phyloP scores from a whole-genome alignment of 2,797 vertebrate genomes.

The Crocidura indochinensis region DNA sequence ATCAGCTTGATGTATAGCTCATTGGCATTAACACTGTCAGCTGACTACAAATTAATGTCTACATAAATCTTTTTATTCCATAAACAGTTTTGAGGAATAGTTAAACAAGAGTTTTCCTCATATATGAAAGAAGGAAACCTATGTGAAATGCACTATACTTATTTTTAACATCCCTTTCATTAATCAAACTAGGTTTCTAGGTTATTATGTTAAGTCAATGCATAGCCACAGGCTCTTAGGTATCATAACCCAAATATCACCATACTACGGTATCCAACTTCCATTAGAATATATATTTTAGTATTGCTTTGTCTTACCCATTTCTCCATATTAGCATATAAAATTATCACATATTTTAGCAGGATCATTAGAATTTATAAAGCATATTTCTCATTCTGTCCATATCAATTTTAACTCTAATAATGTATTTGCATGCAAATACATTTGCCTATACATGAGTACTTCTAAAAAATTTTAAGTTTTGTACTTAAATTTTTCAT shows the following conservation, averaged over 20 bases:
- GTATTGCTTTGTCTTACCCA: not conserved
- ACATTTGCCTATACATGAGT: not conserved
- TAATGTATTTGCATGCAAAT: not conserved
- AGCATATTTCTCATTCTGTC: not conserved
- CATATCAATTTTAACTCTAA: not conserved
- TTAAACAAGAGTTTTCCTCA: conserved; percentile 12
- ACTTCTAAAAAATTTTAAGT: not conserved
- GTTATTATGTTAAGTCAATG: not conserved
- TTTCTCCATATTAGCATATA: not conserved
- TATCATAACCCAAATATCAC: not conserved
- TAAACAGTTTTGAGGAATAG: conserved; percentile 13
- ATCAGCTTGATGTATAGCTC: not conserved
- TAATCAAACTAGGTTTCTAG: not conserved
- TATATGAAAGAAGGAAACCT: not conserved
- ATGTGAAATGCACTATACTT: not conserved
- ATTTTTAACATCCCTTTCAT: conserved; percentile 3
- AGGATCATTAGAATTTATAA: not conserved
- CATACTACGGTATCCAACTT: not conserved
- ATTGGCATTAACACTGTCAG: not conserved
- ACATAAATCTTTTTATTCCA: not conserved
- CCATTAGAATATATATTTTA: conserved; percentile 10
- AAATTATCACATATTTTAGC: not conserved
- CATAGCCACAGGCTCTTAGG: not conserved
- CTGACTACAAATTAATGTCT: not conserved
- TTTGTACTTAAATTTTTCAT: not conserved